Conservation (phyloP, 2,888 invertebrate genomes). For the Sialis lutaria region DNA sequence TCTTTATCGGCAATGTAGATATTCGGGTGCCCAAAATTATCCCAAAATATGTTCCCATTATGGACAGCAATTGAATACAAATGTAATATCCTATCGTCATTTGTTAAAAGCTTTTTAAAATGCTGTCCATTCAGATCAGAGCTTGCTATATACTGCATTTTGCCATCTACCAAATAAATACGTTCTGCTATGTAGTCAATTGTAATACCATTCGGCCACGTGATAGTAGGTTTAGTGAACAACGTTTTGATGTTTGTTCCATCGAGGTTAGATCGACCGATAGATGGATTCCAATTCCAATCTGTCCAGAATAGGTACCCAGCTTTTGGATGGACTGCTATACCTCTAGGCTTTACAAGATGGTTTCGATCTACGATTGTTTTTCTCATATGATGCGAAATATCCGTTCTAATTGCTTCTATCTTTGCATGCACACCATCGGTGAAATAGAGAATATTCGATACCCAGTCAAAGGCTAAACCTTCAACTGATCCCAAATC, state of each 20-base stretch:
- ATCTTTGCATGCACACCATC: conserved; percentile 65
- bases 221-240: conserved; percentile 46
- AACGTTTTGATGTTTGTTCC: conserved; percentile 48
- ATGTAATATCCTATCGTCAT: conserved; percentile 52
- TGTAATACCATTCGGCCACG: conserved; percentile 78
- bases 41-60: conserved; percentile 78
- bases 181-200: conserved; percentile 66
- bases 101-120: conserved; percentile 46
- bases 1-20: conserved; percentile 69
- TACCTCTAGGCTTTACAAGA: conserved; percentile 55
- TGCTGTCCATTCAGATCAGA: conserved; percentile 50
- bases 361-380: conserved; percentile 51
- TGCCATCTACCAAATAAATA: conserved; percentile 79
- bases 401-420: conserved; percentile 57
- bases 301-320: conserved; percentile 81
- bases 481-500: conserved; percentile 71
- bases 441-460: conserved; percentile 72
- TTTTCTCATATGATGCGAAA: conserved; percentile 46
- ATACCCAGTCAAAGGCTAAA: conserved; percentile 80
- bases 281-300: conserved; percentile 65
- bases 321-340: conserved; percentile 66
- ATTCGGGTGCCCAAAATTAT: conserved; percentile 69
- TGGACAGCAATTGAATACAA: conserved; percentile 76
- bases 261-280: conserved; percentile 64
- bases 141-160: conserved; percentile 63